These are phyloP conservation scores for Urechis unicinctus DNA, from an alignment of 2,888 invertebrate genomes.

Conservation along the genomic window DNA sequence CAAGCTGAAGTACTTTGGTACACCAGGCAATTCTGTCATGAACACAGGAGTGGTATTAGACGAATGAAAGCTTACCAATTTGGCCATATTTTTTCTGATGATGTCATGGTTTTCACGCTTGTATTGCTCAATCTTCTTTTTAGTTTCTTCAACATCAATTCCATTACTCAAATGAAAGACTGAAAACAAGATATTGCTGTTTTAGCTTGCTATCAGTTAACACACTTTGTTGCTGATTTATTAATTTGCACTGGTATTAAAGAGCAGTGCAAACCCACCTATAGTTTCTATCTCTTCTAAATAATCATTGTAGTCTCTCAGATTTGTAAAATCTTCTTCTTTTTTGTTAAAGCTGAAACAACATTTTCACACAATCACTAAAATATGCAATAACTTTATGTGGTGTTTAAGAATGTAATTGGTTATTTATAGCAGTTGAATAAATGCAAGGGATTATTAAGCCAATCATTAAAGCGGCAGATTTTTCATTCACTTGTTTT, in stretches of 20 bases:
- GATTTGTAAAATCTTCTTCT: conserved; percentile 80
- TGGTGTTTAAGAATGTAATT: no score
- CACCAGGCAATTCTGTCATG: no score
- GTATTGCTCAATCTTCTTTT: conserved; percentile 52
- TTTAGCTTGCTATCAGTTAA: no score
- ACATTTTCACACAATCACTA: background rate
- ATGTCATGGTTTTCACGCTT: conserved; percentile 72
- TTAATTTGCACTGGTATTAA: no score
- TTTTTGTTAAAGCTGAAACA: conserved; percentile 77
- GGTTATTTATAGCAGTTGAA: no score
- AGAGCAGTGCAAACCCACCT: no score
- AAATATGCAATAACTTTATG: background rate
- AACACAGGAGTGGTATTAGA: background rate
- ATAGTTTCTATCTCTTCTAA: conserved; percentile 90
- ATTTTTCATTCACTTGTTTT: conserved; percentile 14
- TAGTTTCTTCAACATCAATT: conserved; percentile 80
- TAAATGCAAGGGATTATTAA: no score
- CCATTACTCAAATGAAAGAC: conserved; percentile 85
- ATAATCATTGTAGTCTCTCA: conserved; percentile 90
- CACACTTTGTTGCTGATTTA: no score
- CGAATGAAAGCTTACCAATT: conserved; percentile 29
- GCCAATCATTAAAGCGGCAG: no score
- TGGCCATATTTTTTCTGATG: conserved; percentile 54
- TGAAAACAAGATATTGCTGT: conserved; percentile 23
- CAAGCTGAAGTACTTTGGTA: no score